phyloP scores from a whole-genome alignment of 2,113 vertebrate genomes.

The Elephantulus edwardii region DNA sequence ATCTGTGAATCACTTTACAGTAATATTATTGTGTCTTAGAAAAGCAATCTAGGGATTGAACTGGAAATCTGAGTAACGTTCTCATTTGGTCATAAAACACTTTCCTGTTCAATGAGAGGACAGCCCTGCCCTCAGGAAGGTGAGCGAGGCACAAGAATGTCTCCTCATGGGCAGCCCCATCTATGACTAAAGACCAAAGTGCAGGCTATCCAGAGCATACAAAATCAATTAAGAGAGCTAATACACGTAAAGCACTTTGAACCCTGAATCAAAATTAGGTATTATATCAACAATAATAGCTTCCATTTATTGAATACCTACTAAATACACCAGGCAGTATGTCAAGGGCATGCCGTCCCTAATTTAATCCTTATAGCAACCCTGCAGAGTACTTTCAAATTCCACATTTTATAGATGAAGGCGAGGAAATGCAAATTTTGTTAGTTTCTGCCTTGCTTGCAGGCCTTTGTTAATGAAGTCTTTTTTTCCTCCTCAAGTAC shows the following conservation, averaged over 20 bases:
- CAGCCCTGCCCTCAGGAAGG: neutral
- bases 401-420: conserved; percentile 38
- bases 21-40: neutral
- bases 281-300: conserved; percentile 54
- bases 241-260: conserved; percentile 42
- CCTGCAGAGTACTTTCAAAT: conserved; percentile 9
- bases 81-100: neutral
- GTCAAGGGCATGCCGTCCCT: neutral
- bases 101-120: neutral
- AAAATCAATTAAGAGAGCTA: conserved; percentile 51
- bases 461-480: conserved; percentile 60
- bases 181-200: conserved; percentile 14
- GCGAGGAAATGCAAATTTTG: conserved; percentile 58
- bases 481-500: conserved; percentile 26
- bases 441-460: conserved; percentile 40
- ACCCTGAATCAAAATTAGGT: conserved; percentile 62
- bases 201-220: neutral
- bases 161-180: neutral
- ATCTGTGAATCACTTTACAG: neutral
- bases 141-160: neutral
- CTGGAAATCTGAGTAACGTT: neutral
- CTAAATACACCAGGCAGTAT: neutral
- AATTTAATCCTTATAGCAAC: conserved; percentile 51
- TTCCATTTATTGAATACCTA: conserved; percentile 7
- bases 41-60: neutral